Conservation (phyloP, 2,888 invertebrate genomes). For the Drosophila kuntzei region DNA sequence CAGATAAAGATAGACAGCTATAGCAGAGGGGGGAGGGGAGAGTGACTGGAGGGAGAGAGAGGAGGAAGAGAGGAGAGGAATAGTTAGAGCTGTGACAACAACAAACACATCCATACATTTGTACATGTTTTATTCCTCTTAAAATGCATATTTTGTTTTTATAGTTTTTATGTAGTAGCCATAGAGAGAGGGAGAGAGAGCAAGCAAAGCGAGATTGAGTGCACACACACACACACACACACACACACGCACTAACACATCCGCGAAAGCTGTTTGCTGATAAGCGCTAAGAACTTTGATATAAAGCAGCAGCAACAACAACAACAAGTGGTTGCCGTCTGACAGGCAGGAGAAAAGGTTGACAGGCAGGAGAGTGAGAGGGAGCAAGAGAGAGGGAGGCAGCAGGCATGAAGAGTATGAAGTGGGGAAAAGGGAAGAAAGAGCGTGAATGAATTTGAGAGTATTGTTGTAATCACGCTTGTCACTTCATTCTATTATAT, state of each 20-base stretch:
- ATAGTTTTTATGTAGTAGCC: constrained; percentile 1
- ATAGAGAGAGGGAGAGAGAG: constrained; percentile 1
- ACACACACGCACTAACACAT: constrained; percentile 8
- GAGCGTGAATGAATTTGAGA: not conserved
- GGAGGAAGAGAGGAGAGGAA: not conserved
- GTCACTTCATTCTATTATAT: too few relatives aligned
- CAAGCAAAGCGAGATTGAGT: constrained; percentile 23
- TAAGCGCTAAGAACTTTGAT: constrained; percentile 61
- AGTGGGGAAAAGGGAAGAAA: not conserved
- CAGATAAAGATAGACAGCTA: constrained; percentile 52
- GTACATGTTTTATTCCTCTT: constrained; percentile 43
- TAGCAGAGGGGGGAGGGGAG: not conserved
- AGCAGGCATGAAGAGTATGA: too few relatives aligned
- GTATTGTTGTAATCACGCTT: not conserved
- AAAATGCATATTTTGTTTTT: constrained; percentile 32
- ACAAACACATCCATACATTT: constrained; percentile 17
- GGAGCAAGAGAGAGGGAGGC: not conserved
- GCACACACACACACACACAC: constrained; percentile 16
- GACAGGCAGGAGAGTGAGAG: not conserved
- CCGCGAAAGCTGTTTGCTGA: constrained; percentile 37
- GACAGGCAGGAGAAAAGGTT: constrained; percentile 28
- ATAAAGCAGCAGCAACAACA: constrained; percentile 40
- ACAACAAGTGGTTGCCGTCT: constrained; percentile 38
- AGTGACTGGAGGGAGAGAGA: not conserved
- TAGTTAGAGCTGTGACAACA: constrained; percentile 11